phyloP scores from a whole-genome alignment of 2,888 invertebrate genomes.

The Xestoiulus laeticollis region DNA sequence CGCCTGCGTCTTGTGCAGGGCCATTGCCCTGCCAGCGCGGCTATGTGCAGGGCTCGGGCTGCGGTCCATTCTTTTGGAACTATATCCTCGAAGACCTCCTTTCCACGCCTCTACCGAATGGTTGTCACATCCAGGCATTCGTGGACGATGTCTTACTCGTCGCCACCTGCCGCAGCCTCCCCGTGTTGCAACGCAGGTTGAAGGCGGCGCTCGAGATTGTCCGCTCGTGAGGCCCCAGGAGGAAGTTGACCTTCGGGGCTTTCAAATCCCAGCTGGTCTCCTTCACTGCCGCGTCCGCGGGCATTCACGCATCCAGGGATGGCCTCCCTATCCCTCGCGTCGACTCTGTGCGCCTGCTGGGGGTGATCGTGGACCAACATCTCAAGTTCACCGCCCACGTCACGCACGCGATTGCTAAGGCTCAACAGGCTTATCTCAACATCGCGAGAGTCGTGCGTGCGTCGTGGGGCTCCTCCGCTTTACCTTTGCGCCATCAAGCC shows the following conservation, averaged over 20 bases:
- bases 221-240: not conserved
- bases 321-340: not conserved
- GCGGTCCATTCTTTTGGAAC: not conserved
- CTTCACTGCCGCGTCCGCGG: not conserved
- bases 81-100: not conserved
- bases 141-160: not conserved
- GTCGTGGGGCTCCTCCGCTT: not conserved
- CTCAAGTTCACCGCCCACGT: not conserved
- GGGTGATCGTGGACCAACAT: not conserved
- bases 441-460: not conserved
- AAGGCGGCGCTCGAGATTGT: not conserved
- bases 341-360: not conserved
- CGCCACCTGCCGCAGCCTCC: not conserved
- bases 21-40: not conserved
- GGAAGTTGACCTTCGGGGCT: not conserved
- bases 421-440: not conserved
- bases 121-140: not conserved
- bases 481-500: not conserved
- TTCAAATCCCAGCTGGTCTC: not conserved
- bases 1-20: not conserved
- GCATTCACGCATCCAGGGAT: rapidly evolving
- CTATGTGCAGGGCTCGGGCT: too few relatives aligned
- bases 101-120: not conserved
- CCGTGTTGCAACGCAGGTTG: rapidly evolving
- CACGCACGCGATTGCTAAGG: not conserved